Evolutionary conservation across 2,888 invertebrate species (phyloP), one percentile per base, ranked within the genome.

Genomic region (Luffia ferchaultella): DNA sequence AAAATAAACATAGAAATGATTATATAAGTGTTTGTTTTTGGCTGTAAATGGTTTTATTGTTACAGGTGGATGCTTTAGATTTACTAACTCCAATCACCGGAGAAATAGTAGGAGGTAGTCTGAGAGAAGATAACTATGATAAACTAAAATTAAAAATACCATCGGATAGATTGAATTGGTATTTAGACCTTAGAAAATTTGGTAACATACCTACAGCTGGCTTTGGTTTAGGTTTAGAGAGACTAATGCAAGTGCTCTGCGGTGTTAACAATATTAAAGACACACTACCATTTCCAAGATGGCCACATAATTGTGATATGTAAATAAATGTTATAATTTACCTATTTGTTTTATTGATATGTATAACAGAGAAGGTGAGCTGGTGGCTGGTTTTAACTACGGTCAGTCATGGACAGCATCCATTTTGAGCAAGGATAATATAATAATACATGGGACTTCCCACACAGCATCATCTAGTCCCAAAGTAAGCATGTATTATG

Each of bases 141-240:
- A 83, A 80, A 49, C 79, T 97, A 18, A 80, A 86, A 58, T 56
- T 67, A 1, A 89, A 89, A 67, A 68, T 93, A 44, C 90, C 92
- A 0, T 74, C 85, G 15, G 79, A 84, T 1, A 69, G 69, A 12
- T 71, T 95, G 12, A 76, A 88, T 52, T 95, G 98, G 98, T 98
- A 98, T 70, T 79, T 96, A 50, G 94, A 98, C 46, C 72, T 98
- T 50, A 84, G 98, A 52, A 91, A 90, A 73, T 95, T 89, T 73
- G 99, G 98, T 1, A 91, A 93, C 53, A 90, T 93, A 40, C 91
- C 95, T 0, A 96, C 96, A 9, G 97, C 92, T 16, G 99, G 99
- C 1, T 99, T 95, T 76, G 99, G 99, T 3, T 84, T 99, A 63
- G 99, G 99, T 0, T 91, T 99, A 65, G 99, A 99, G 68, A 88